A percentile compares a stretch with the other conserved stretches of the same genome.
Evolutionary conservation across 2,113 vertebrate genomes (phyloP).

Genomic region (Cisticola juncidis): DNA sequence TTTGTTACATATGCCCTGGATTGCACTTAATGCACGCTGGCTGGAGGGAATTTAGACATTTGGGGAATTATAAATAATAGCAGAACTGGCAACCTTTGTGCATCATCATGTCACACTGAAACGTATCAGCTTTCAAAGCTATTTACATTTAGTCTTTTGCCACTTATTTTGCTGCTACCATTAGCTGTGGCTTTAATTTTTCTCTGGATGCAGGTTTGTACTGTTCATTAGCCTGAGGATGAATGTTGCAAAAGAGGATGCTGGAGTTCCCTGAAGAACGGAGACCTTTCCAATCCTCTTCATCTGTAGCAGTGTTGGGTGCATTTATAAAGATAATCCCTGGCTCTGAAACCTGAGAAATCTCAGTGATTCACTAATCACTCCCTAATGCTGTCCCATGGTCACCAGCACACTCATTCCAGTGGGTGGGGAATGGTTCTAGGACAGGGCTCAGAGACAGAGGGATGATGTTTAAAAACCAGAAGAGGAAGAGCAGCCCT

Average conservation of each 20-base stretch:
- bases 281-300: neutral
- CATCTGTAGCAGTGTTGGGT: neutral
- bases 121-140: neutral
- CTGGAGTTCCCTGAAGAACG: neutral
- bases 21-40: constrained; percentile 6
- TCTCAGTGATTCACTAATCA: neutral
- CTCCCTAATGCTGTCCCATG: neutral
- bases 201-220: neutral
- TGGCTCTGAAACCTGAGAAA: neutral
- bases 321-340: neutral
- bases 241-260: neutral
- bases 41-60: constrained; percentile 9
- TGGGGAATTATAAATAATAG: constrained; percentile 26
- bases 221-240: neutral
- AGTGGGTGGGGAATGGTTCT: neutral
- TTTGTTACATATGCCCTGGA: constrained; percentile 38
- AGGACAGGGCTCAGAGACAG: neutral
- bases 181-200: neutral
- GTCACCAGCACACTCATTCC: neutral
- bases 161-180: neutral
- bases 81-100: neutral
- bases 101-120: neutral
- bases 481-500: neutral
- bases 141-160: neutral
- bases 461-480: neutral